Percentiles rank a stretch among this genome's conserved stretches.
phyloP scores from a whole-genome alignment of 2,113 vertebrate genomes.

The Scophthalmus maximus region DNA sequence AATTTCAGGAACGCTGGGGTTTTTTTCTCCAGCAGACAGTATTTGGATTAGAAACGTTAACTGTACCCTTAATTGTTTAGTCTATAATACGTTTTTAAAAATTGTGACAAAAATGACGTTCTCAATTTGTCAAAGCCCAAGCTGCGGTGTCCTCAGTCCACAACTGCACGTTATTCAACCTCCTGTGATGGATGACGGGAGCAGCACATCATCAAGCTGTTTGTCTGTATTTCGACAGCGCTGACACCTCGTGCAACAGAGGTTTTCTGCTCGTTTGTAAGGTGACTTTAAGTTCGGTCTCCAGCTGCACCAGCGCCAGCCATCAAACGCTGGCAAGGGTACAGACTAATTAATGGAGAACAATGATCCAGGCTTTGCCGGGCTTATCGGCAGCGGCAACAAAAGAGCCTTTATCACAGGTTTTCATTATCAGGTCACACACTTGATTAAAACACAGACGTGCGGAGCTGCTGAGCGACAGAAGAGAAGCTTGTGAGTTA shows the following conservation, averaged over 20 bases:
- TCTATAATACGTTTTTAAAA: too few relatives aligned
- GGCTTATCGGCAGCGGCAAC: conserved; percentile 41
- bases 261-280: not conserved
- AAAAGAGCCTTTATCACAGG: conserved; percentile 46
- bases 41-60: too few relatives aligned
- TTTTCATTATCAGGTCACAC: conserved; percentile 43
- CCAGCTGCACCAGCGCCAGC: not conserved
- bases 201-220: not conserved
- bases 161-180: too few relatives aligned
- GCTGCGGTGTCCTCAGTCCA: too few relatives aligned
- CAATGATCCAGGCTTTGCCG: conserved; percentile 48
- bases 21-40: too few relatives aligned
- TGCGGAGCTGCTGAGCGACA: not conserved
- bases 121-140: too few relatives aligned
- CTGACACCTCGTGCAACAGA: not conserved
- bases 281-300: conserved; percentile 20
- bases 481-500: not conserved
- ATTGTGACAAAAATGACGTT: too few relatives aligned
- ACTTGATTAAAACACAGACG: conserved; percentile 40
- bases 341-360: conserved; percentile 65
- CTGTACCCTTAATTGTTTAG: too few relatives aligned
- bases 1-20: too few relatives aligned
- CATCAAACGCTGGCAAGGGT: conserved; percentile 36
- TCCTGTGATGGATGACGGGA: too few relatives aligned
- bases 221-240: not conserved